Conservation (phyloP, 2,888 invertebrate genomes). For the Dyspetes luteomarginatus region DNA sequence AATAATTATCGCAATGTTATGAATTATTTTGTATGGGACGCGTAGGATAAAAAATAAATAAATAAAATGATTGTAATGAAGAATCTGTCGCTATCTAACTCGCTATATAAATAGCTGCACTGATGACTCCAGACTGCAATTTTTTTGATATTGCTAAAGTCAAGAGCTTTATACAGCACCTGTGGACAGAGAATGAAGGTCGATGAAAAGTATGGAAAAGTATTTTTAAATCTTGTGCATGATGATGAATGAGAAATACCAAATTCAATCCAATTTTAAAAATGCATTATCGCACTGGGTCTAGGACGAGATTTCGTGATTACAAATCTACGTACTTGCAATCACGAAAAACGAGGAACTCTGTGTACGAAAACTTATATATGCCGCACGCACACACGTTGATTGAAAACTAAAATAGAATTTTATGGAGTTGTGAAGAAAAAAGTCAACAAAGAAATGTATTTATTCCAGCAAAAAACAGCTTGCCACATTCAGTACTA, state of each 20-base stretch:
- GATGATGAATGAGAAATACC: not conserved
- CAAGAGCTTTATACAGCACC: not conserved
- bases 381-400: no score
- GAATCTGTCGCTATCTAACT: no score
- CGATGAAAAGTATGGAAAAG: slow-evolving; percentile 34
- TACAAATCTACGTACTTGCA: not conserved
- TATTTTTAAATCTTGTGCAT: not conserved
- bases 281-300: not conserved
- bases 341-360: not conserved
- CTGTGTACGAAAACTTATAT: no score
- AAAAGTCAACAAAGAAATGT: slow-evolving; percentile 20
- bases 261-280: slow-evolving; percentile 26
- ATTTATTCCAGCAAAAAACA: not conserved
- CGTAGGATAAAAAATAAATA: no score
- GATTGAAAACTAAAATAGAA: not conserved
- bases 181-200: not conserved
- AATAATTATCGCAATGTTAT: no score
- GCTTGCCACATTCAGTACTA: not conserved
- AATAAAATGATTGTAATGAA: no score
- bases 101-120: no score
- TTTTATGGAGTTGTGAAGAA: not conserved
- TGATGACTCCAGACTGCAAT: no score
- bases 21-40: no score
- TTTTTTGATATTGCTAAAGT: not conserved
- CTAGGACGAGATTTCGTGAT: slow-evolving; percentile 2